A percentile compares a stretch with the other conserved stretches of the same genome.
Conservation (phyloP, 1,140 invertebrate species). For the Drosophila dunni region DNA sequence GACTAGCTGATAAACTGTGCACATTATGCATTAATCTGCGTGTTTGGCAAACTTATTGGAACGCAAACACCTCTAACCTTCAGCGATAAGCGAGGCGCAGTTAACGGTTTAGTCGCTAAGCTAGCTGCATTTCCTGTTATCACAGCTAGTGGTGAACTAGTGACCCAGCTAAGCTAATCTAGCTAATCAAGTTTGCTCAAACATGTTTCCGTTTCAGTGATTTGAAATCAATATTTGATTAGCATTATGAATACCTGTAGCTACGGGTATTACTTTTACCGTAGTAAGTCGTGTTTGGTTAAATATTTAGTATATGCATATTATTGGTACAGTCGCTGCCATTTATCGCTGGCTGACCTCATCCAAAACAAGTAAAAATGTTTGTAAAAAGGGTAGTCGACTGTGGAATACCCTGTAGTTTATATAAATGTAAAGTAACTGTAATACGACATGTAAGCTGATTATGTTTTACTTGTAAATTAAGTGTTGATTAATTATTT, state of each 20-base stretch:
- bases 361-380: slow-evolving; percentile 13
- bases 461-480: too few species aligned
- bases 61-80: slow-evolving; percentile 20
- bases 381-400: background rate
- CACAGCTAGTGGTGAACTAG: background rate
- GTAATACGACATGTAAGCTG: background rate
- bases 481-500: background rate
- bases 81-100: slow-evolving; percentile 20
- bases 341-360: slow-evolving; percentile 34
- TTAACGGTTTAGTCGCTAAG: background rate
- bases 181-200: slow-evolving; percentile 3
- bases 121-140: slow-evolving; percentile 12
- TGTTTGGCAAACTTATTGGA: slow-evolving; percentile 20
- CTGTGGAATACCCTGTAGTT: slow-evolving; percentile 18
- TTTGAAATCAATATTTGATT: background rate
- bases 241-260: background rate
- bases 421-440: background rate
- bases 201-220: background rate
- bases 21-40: background rate
- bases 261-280: background rate
- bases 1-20: slow-evolving; percentile 7
- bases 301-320: background rate
- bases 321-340: slow-evolving; percentile 21
- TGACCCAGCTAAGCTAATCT: background rate
- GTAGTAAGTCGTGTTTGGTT: background rate